These are phyloP conservation scores for Oryzias woworae DNA, from an alignment of 2,113 vertebrate genomes.

Conservation along the genomic window DNA sequence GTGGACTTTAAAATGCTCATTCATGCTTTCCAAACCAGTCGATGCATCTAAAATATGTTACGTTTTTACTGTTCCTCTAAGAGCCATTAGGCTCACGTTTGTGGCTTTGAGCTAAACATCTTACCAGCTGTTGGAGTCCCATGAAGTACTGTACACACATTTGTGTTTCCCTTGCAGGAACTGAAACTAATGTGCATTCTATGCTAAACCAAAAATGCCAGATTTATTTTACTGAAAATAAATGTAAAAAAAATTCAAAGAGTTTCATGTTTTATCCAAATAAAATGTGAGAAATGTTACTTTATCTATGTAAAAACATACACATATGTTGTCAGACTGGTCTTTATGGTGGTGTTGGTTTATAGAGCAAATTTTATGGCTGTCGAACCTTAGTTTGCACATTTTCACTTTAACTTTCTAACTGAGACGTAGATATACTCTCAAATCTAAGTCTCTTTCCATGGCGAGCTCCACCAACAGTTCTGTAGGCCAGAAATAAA, in stretches of 20 bases:
- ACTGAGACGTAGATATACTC: no score
- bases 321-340: no score
- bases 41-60: neutral
- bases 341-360: no score
- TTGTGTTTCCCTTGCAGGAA: neutral
- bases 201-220: neutral
- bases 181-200: slow-evolving; percentile 5
- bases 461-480: no score
- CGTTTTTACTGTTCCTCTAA: neutral
- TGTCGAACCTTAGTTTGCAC: neutral
- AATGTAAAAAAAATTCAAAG: no score
- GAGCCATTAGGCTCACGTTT: neutral
- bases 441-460: no score
- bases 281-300: no score
- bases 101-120: neutral
- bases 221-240: neutral
- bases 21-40: slow-evolving; percentile 4
- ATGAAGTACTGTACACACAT: neutral
- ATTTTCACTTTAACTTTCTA: neutral
- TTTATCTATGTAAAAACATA: no score
- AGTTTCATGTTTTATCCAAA: no score
- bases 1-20: neutral
- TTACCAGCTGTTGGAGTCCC: neutral
- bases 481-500: slow-evolving; percentile 29
- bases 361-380: no score